phyloP scores from a whole-genome alignment of 2,797 vertebrate species.

The Urophycis tenuis region DNA sequence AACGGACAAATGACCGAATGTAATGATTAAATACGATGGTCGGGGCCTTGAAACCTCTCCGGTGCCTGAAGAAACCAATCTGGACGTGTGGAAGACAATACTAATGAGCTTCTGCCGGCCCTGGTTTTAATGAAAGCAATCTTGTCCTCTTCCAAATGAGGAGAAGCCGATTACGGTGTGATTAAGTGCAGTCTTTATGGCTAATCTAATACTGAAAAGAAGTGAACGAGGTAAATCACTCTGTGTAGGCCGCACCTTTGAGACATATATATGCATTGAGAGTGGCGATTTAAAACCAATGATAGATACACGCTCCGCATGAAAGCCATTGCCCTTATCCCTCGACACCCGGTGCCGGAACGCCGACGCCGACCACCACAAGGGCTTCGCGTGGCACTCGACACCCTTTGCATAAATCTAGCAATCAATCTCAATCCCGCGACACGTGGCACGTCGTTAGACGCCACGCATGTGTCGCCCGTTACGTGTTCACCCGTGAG shows the following conservation, averaged over 20 bases:
- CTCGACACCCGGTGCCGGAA: slow-evolving; percentile 43
- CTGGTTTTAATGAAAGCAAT: slow-evolving; percentile 16
- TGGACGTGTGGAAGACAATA: slow-evolving; percentile 33
- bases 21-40: not conserved
- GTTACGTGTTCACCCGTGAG: slow-evolving; percentile 35
- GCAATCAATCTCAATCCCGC: slow-evolving; percentile 54
- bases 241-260: slow-evolving; percentile 29
- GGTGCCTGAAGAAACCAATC: slow-evolving; percentile 9
- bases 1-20: not conserved
- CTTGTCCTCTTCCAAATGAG: slow-evolving; percentile 6
- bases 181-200: slow-evolving; percentile 27
- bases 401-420: slow-evolving; percentile 61
- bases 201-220: slow-evolving; percentile 16
- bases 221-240: slow-evolving; percentile 26
- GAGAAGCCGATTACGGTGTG: slow-evolving; percentile 8
- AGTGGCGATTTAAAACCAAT: slow-evolving; percentile 21
- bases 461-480: not conserved
- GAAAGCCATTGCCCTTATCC: slow-evolving; percentile 44
- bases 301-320: slow-evolving; percentile 34
- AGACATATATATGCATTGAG: slow-evolving; percentile 27
- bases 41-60: not conserved
- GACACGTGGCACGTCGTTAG: slow-evolving; percentile 53
- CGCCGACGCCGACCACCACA: slow-evolving; percentile 36
- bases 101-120: slow-evolving; percentile 7
- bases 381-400: slow-evolving; percentile 35